Evolutionary conservation across 2,888 invertebrate genomes (phyloP).

Genomic region (Plagiodera versicolora): DNA sequence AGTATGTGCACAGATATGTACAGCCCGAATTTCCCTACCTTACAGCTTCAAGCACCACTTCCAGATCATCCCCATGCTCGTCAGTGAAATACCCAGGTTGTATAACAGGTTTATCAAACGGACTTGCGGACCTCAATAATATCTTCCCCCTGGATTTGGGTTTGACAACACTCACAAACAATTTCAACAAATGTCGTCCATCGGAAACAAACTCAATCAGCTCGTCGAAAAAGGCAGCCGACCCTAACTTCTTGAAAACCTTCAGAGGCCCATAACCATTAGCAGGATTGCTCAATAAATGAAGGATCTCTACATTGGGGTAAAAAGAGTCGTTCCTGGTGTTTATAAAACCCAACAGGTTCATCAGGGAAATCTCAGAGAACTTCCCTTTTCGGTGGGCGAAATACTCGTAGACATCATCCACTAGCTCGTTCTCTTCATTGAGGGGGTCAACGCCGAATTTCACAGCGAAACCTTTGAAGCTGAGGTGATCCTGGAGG

Average conservation of each 20-base stretch:
- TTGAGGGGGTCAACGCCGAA: slow-evolving; percentile 9
- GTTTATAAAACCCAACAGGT: slow-evolving; percentile 56
- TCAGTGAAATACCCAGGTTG: slow-evolving; percentile 66
- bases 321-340: slow-evolving; percentile 53
- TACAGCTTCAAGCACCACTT: slow-evolving; percentile 58
- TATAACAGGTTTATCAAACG: slow-evolving; percentile 62
- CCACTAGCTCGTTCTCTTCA: slow-evolving; percentile 24
- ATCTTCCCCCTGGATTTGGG: slow-evolving; percentile 62
- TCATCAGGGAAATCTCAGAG: slow-evolving; percentile 53
- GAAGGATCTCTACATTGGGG: slow-evolving; percentile 56
- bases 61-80: slow-evolving; percentile 57
- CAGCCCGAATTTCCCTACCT: no score
- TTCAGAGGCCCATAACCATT: slow-evolving; percentile 30
- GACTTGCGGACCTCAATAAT: slow-evolving; percentile 58
- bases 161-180: slow-evolving; percentile 33
- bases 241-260: slow-evolving; percentile 35
- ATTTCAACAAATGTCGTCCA: slow-evolving; percentile 18
- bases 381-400: slow-evolving; percentile 57
- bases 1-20: no score
- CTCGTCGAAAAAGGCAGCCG: slow-evolving; percentile 37
- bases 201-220: slow-evolving; percentile 23
- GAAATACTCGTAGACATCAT: slow-evolving; percentile 55
- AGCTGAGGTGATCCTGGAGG: slow-evolving; percentile 59
- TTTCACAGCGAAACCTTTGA: slow-evolving; percentile 42
- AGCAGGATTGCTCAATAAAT: slow-evolving; percentile 45